Base-by-base conservation (phyloP, 2,888 invertebrate genomes). In the Scrobipalpa atriplicella region DNA sequence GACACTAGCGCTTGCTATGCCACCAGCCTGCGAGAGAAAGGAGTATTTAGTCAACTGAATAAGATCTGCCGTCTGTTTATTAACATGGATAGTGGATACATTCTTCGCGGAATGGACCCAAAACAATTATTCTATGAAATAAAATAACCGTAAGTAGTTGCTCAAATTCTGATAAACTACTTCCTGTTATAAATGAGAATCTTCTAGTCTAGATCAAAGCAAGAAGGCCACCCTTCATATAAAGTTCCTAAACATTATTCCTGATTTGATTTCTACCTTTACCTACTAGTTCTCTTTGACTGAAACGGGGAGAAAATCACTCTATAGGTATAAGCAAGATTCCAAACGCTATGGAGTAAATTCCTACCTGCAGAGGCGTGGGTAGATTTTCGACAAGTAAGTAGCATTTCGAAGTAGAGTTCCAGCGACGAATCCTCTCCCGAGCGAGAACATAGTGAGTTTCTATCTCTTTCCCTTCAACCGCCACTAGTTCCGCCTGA, bases 391-490 rank as follows among this genome's bases (percentile, higher is more conserved):
- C 95, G 18, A 95, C 94, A 1, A 95, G 90, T 5, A 95, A 89
- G 77, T 95, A 95, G 78, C 95, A 95, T 72, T 95, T 94, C 0
- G 95, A 94, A 0, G 95, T 94, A 0, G 95, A 95, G 80, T 95
- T 95, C 95, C 95, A 95, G 73, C 95, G 93, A 19, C 94, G 90
- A 66, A 95, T 94, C 43, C 94, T 93, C 77, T 95, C 95, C 60
- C 93, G 86, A 1, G 95, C 95, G 64, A 95, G 82, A 2, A 95
- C 95, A 82, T 95, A 95, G 82, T 95, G 95, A 64, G 95, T 95
- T 80, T 95, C 95, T 69, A 95, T 95, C 80, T 95, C 95, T 78
- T 95, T 95, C 16, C 95, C 95, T 78, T 95, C 95, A 0, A 95
- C 95, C 0, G 95, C 95, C 0, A 95, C 95, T 62, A 95, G 82